Evolutionary conservation across 2,888 invertebrate species (phyloP), one percentile per base, ranked within the genome.

Genomic region (Euzetes globulus): DNA sequence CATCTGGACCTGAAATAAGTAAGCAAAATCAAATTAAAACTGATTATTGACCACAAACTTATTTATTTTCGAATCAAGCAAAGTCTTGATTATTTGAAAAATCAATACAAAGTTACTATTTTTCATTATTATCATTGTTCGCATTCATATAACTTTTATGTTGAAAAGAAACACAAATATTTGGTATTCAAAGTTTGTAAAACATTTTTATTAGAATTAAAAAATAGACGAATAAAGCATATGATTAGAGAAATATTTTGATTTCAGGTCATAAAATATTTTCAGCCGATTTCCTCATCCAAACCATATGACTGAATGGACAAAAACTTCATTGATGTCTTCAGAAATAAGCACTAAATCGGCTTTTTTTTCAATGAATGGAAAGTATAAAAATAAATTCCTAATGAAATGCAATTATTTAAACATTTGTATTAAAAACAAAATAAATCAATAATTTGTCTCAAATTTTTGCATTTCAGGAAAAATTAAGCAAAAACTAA

Each of bases 51-150:
- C 19, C 50, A 50, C 17, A 19, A 50, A 50, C 4, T 50, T 50
- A 4, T 19, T 50, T 4, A n/a, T 50, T 50, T 50, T 3, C 4
- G 7, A 33, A 33, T 33, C 7, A 4, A 33, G 5, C 33, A 33
- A 33, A 33, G 7, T 33, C 33, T 33, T 33, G 33, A 33, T 4
- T 33, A 33, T 33, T 55, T 25, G 41, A 19, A 13, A 73, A 65
- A 22, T 37, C 1, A 52, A 73, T 33, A 2, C 29, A 27, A 73
- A 72, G 1, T 41, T 65, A 37, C 72, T 65, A 13, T 22, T 73
- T 19, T 68, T 41, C 25, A 17, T 73, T 7, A 65, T 27, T 65
- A 41, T 70, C n/a, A 27, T 70, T 33, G 27, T 72, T 72, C 41
- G 72, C n/a, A 72, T 25, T 29, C 22, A 13, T 72, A 7, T n/a